Percentiles rank a stretch among this genome's conserved stretches.
phyloP scores from a whole-genome alignment of 2,797 vertebrate species.

The Poecilia velifera region DNA sequence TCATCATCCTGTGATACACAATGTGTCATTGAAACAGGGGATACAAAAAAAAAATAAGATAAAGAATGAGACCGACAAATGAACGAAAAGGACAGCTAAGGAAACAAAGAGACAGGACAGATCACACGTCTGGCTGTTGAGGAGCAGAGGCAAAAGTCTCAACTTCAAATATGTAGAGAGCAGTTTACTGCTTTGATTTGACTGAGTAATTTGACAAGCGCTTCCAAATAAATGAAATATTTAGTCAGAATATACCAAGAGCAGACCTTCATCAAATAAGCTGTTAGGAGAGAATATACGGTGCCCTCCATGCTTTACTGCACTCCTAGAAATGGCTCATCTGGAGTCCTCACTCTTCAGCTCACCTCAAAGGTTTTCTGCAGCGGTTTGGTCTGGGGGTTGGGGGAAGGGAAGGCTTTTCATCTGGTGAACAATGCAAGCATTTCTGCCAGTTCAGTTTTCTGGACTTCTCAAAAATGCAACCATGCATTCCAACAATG shows the following conservation, averaged over 20 bases:
- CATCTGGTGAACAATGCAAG: not conserved
- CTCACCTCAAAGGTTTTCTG: not conserved
- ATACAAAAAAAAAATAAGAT: not conserved
- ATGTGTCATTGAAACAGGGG: not conserved
- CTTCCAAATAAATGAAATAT: not conserved
- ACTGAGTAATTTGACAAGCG: not conserved
- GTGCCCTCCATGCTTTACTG: not conserved
- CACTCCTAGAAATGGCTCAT: not conserved
- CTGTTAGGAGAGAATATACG: not conserved
- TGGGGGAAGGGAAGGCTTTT: not conserved
- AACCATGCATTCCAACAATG: not conserved
- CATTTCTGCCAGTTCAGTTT: not conserved
- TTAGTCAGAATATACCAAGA: not conserved
- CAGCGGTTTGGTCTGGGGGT: not conserved
- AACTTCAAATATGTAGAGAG: not conserved
- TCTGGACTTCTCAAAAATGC: not conserved
- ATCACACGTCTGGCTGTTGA: not conserved
- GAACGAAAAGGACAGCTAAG: not conserved
- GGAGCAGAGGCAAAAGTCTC: not conserved
- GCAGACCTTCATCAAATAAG: not conserved
- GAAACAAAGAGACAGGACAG: not conserved
- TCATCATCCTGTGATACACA: slow-evolving; percentile 93
- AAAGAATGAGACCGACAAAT: not conserved
- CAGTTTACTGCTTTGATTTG: not conserved
- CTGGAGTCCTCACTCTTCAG: not conserved